A percentile compares a stretch with the other conserved stretches of the same genome.
Evolutionary conservation across 2,888 invertebrate genomes (phyloP).

Genomic region (Zhuqinia jingwanae): DNA sequence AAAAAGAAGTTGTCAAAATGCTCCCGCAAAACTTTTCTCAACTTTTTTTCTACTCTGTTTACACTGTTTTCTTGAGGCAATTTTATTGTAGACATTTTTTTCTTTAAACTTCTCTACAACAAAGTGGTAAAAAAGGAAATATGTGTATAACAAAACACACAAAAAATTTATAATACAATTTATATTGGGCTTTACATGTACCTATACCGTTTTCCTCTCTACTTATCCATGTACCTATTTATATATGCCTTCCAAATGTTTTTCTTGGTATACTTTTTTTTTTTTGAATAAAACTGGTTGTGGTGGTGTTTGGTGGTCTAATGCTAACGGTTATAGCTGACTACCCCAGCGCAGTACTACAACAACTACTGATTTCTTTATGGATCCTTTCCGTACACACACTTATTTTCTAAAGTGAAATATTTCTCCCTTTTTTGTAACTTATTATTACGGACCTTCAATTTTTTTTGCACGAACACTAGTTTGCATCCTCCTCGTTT

Average conservation of each 20-base stretch:
- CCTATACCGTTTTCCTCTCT: neutral
- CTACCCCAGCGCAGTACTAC: too few species aligned
- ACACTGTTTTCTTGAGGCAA: slow-evolving; percentile 40
- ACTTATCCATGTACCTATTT: neutral
- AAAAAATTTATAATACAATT: neutral
- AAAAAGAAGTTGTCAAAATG: slow-evolving; percentile 41
- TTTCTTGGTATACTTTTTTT: too few species aligned
- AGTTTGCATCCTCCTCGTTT: too few species aligned
- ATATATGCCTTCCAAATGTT: neutral
- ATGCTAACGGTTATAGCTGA: too few species aligned
- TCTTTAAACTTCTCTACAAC: neutral
- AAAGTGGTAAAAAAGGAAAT: neutral
- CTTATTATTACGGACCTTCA: too few species aligned
- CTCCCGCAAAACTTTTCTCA: slow-evolving; percentile 35
- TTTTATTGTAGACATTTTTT: slow-evolving; percentile 42
- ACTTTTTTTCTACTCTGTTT: slow-evolving; percentile 37
- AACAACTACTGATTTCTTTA: too few species aligned
- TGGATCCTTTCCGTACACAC: too few species aligned
- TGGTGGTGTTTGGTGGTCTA: too few species aligned
- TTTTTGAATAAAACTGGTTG: too few species aligned
- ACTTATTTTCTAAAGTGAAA: too few species aligned
- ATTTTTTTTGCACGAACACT: too few species aligned
- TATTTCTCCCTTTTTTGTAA: too few species aligned
- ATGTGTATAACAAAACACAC: neutral
- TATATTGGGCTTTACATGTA: neutral